Evolutionary conservation across 2,797 vertebrate genomes (phyloP).

Genomic region (Coendou prehensilis): DNA sequence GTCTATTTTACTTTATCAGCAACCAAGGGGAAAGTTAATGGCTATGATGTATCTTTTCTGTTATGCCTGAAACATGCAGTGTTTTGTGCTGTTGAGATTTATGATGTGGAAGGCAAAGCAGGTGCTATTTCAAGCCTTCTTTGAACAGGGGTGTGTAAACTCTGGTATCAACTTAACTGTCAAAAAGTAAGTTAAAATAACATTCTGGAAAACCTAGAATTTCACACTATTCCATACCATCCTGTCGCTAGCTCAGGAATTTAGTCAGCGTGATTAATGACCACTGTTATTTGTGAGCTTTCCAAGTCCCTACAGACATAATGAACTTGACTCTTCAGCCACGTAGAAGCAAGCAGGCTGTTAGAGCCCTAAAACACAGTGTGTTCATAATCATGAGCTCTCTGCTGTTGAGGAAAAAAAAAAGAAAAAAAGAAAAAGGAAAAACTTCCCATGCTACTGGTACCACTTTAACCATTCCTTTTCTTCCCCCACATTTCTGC

Average conservation of each 20-base stretch:
- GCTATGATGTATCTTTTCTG: conserved; percentile 86
- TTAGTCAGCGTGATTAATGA: conserved; percentile 80
- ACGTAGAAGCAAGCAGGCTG: conserved; percentile 69
- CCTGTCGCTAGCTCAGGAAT: conserved; percentile 63
- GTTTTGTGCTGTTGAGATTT: conserved; percentile 85
- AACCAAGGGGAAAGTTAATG: conserved; percentile 88
- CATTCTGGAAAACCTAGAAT: conserved; percentile 72
- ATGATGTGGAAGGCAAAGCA: conserved; percentile 81
- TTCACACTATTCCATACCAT: conserved; percentile 71
- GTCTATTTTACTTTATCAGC: conserved; percentile 89
- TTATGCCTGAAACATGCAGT: conserved; percentile 85
- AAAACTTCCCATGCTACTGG: not conserved
- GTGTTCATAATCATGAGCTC: conserved; percentile 54
- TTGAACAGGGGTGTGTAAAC: conserved; percentile 78
- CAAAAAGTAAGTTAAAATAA: conserved; percentile 79
- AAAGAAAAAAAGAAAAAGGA: not conserved
- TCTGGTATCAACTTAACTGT: conserved; percentile 76
- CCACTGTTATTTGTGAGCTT: conserved; percentile 72
- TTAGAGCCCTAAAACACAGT: not conserved
- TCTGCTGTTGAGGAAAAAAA: not conserved
- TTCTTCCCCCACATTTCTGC: not conserved
- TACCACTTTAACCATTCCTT: not conserved
- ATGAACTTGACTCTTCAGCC: conserved; percentile 79
- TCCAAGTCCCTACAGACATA: conserved; percentile 74
- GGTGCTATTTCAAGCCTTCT: conserved; percentile 79